These are phyloP conservation scores for Athalia circularis DNA, from an alignment of 2,888 invertebrate genomes.

Conservation along the genomic window DNA sequence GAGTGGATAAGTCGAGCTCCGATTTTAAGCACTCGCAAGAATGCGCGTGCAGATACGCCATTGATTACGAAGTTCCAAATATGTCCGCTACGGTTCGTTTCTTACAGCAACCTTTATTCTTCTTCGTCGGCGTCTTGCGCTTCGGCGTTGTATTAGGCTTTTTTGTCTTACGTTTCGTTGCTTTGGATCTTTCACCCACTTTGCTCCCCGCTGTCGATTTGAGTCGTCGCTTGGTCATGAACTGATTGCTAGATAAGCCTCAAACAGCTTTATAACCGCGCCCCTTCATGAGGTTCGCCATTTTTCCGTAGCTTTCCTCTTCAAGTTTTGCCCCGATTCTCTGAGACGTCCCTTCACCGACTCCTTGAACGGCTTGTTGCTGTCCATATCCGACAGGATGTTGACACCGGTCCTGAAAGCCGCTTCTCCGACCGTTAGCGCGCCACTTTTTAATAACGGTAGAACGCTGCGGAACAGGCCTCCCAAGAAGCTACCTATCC, in stretches of 20 bases:
- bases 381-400: conserved; percentile 5
- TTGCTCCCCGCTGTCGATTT: neutral
- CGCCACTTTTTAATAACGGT: conserved; percentile 43
- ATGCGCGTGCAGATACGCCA: too few relatives aligned
- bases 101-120: neutral
- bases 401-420: conserved; percentile 24
- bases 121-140: too few relatives aligned
- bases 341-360: neutral
- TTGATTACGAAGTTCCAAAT: too few relatives aligned
- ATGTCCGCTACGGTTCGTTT: neutral
- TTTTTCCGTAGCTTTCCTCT: neutral
- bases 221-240: neutral
- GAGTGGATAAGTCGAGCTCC: too few relatives aligned
- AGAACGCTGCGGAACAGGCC: conserved; percentile 31
- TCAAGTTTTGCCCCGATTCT: neutral
- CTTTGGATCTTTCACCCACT: neutral
- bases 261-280: too few relatives aligned
- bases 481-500: conserved; percentile 14
- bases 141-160: too few relatives aligned
- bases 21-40: too few relatives aligned
- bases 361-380: neutral
- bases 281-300: neutral
- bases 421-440: conserved; percentile 34
- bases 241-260: too few relatives aligned
- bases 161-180: neutral